Evolutionary conservation across 2,797 vertebrate genomes (phyloP).

Genomic region (Argya squamiceps): DNA sequence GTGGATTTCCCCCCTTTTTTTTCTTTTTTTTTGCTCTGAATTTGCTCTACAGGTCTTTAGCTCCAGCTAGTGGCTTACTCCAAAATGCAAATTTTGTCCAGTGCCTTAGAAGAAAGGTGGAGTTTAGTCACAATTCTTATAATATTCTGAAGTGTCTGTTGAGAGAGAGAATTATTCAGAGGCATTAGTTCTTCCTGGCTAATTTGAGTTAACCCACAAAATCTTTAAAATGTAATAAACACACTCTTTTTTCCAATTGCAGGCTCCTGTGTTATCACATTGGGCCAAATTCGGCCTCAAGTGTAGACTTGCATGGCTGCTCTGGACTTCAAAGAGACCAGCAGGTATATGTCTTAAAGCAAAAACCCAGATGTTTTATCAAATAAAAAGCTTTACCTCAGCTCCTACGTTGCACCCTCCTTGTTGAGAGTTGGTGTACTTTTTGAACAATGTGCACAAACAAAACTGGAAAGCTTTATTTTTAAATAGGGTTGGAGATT

Average conservation of each 20-base stretch:
- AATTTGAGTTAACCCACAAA: slow-evolving; percentile 34
- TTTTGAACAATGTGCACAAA: neutral
- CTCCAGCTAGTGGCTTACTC: slow-evolving; percentile 74
- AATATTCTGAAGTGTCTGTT: neutral
- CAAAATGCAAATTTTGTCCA: slow-evolving; percentile 61
- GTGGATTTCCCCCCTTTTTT: neutral
- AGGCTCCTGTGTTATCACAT: slow-evolving; percentile 33
- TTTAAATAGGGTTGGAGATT: neutral
- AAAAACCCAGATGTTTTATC: slow-evolving; percentile 21
- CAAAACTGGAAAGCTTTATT: neutral
- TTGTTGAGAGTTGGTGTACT: neutral
- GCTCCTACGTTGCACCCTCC: neutral
- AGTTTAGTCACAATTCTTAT: neutral
- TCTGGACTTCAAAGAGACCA: slow-evolving; percentile 55
- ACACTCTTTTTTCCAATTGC: neutral
- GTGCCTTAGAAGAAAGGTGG: neutral
- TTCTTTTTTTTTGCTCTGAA: neutral
- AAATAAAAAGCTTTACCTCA: slow-evolving; percentile 1
- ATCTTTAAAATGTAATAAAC: slow-evolving; percentile 28
- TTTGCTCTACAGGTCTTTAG: slow-evolving; percentile 72
- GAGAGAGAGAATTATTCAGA: slow-evolving; percentile 6
- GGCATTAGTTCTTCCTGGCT: neutral
- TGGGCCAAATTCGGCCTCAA: slow-evolving; percentile 67
- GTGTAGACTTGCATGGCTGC: slow-evolving; percentile 16
- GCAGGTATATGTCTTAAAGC: slow-evolving; percentile 22